Base-by-base conservation (phyloP, 2,113 vertebrate genomes). In the Bettongia penicillata region DNA sequence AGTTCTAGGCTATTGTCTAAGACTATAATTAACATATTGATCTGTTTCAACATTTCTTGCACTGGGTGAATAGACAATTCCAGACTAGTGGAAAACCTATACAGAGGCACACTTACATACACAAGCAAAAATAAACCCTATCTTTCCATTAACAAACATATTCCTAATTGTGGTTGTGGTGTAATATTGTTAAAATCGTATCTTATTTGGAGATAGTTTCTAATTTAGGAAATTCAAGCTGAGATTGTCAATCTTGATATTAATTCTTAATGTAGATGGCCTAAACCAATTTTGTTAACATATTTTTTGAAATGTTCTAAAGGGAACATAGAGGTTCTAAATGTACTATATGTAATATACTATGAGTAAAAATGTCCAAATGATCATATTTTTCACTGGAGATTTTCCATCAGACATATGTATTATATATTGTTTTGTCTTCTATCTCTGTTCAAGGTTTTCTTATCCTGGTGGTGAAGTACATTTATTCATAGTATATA, bases 401-500 rank as follows among this genome's bases (percentile, higher is more conserved):
- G 52, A 53, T 28, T 89, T 61, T 90, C 37, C 25, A 84, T 14
- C 53, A 90, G 19, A 52, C 4, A 93, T 84, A 90, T 90, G 28
- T 90, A 50, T 90, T 90, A 51, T 50, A 91, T 24, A 95, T 1
- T 90, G 50, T n/a, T 3, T 51, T 91, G 89, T 91, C 91, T 95
- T 92, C 23, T 50, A 3, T 95, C 8, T 12, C 49, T 91, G 9
- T 94, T 93, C 89, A 96, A 96, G 96, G 93, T 90, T 95, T 95
- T 92, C 28, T 43, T 94, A 26, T 92, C 28, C 22, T 91, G 49
- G 43, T 52, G 48, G 43, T 93, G 55, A 77, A 94, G 47, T 50
- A 3, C 3, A 90, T 94, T 95, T 97, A 90, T 94, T 96, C 43
- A 91, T 48, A 95, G 89, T 57, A 84, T 92, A 91, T 94, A 48